Base-by-base conservation (phyloP, 2,113 vertebrate genomes). In the Mobula hypostoma region DNA sequence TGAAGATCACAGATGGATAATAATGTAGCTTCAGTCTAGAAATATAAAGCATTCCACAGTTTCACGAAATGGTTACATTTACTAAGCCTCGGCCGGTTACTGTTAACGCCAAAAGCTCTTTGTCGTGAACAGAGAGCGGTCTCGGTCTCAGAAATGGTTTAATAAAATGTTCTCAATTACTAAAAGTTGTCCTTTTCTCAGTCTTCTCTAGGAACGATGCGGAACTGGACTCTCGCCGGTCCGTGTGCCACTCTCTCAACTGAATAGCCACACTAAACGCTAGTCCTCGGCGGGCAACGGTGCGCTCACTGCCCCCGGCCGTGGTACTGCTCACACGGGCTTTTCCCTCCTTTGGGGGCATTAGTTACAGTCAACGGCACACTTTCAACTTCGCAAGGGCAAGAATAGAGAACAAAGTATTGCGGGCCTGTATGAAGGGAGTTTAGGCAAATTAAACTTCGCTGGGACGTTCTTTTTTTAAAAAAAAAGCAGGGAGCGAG, bases 11-110 rank as follows among this genome's bases (percentile, higher is more conserved):
- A 48, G 48, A 48, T 48, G 48, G 48, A 48, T 48, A 48, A 48
- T 48, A 48, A 48, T 48, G 48, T 48, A 27, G 91, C 68, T 93
- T 93, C 68, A 74, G 91, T 93, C 91, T 93, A 9, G 91, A 93
- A 74, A 68, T 24, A 19, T 93, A 27, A 74, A 21, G 91, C 91
- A 72, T 56, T 48, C 68, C 17, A 76, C 68, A 48, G 74, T 74
- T 48, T 12, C 74, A 70, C 48, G 91, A 93, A 93, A 76, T 21
- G 27, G 48, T 93, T 15, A 21, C 68, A 29, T 21, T 92, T 40
- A 72, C 24, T 92, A 72, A 68, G 61, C 8, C 66, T 40, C 66
- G 36, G 68, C 40, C 4, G 91, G 56, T 21, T 40, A 56, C 66
- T 14, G 2, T 74, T 74, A 48, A 48, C 1, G 48, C 3, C 68